phyloP scores from a whole-genome alignment of 2,113 vertebrate genomes.

The Vimba vimba region DNA sequence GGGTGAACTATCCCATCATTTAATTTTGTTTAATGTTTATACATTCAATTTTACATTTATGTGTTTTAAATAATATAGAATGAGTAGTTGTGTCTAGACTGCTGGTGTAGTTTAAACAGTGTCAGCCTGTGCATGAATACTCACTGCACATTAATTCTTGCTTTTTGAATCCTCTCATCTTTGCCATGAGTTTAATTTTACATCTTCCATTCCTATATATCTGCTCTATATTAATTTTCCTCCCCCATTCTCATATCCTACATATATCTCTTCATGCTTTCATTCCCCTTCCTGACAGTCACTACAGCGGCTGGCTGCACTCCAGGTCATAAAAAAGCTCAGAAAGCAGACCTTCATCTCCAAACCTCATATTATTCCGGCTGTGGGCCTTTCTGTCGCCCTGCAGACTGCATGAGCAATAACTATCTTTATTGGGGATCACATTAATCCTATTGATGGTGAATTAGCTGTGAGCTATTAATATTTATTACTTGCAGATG shows the following conservation, averaged over 20 bases:
- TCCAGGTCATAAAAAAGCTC: slow-evolving; percentile 54
- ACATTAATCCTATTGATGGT: slow-evolving; percentile 55
- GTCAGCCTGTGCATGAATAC: neutral
- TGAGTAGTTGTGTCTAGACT: neutral
- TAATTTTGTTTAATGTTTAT: neutral
- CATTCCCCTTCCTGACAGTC: slow-evolving; percentile 41
- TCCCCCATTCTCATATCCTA: slow-evolving; percentile 35
- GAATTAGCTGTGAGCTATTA: slow-evolving; percentile 58
- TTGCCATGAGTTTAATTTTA: neutral
- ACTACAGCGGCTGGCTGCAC: slow-evolving; percentile 50
- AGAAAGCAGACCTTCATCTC: slow-evolving; percentile 55
- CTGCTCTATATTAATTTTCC: slow-evolving; percentile 43
- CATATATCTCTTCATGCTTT: slow-evolving; percentile 24
- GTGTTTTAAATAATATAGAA: neutral
- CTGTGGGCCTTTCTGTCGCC: slow-evolving; percentile 51
- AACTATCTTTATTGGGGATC: slow-evolving; percentile 56
- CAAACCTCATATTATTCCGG: slow-evolving; percentile 54
- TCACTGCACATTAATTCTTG: neutral
- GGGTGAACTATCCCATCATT: neutral
- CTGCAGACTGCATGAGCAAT: slow-evolving; percentile 50
- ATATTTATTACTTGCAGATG: slow-evolving; percentile 40
- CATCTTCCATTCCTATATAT: slow-evolving; percentile 26
- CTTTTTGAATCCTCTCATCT: neutral
- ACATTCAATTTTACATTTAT: neutral
- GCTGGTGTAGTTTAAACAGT: neutral